Evolutionary conservation across 2,113 vertebrate genomes (phyloP).

Genomic region (Neotragus pygmaeus): DNA sequence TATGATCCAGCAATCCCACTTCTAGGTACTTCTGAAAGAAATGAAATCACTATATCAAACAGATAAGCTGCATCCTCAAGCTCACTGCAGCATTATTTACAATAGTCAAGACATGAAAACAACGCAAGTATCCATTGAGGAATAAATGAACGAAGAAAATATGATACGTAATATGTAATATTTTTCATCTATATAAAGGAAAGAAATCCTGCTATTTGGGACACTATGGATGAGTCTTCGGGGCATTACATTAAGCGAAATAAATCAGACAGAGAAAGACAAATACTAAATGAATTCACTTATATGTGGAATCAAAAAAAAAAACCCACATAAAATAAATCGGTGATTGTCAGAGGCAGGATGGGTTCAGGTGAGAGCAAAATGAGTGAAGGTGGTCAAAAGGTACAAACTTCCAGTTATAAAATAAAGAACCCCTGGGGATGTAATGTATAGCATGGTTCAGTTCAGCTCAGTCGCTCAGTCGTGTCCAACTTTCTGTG

Average conservation of each 20-base stretch:
- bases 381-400: neutral
- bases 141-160: neutral
- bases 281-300: neutral
- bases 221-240: neutral
- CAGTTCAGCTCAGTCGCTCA: neutral
- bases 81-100: neutral
- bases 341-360: neutral
- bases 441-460: neutral
- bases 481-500: too few species aligned
- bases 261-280: neutral
- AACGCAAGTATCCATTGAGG: neutral
- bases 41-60: neutral
- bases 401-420: neutral
- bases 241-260: neutral
- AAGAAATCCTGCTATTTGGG: neutral
- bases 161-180: neutral
- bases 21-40: neutral
- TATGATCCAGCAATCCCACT: neutral
- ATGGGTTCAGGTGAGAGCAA: too few species aligned
- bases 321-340: neutral
- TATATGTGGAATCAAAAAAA: neutral
- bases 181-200: neutral
- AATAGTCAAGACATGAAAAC: neutral
- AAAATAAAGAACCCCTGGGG: neutral
- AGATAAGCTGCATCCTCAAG: neutral